A percentile compares a stretch with the other conserved stretches of the same genome.
Conservation (phyloP, 2,113 vertebrate genomes). For the Phalacrocorax pelagicus region DNA sequence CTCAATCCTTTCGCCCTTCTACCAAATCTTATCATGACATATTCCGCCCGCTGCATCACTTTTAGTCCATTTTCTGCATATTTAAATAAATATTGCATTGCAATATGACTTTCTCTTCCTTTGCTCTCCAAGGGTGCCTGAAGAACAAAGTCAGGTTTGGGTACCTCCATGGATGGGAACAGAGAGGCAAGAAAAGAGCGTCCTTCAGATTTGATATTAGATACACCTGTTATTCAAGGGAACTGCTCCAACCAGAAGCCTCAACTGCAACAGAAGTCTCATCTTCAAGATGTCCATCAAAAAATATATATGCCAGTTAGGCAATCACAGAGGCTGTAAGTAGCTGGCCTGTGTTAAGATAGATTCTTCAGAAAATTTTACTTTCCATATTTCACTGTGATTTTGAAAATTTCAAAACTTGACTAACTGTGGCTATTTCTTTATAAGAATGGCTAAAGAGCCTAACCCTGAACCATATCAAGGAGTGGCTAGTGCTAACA, state of each 20-base stretch:
- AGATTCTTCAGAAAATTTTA: background rate
- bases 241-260: background rate
- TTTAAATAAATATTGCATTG: background rate
- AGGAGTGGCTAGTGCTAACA: background rate
- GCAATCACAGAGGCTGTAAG: background rate
- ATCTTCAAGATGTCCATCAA: background rate
- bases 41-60: background rate
- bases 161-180: background rate
- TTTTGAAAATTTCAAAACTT: background rate
- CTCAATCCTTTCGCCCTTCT: background rate
- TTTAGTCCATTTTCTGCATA: background rate
- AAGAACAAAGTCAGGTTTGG: background rate
- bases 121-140: background rate
- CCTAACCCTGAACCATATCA: background rate
- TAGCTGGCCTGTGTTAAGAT: background rate
- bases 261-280: background rate
- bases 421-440: background rate
- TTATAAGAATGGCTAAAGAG: background rate
- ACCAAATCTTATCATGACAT: background rate
- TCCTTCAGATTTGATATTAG: background rate
- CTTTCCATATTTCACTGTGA: background rate
- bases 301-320: accelerated
- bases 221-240: background rate
- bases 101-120: background rate
- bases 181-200: background rate